Evolutionary conservation across 2,113 vertebrate species (phyloP).

Genomic region (Sigmodon hispidus): DNA sequence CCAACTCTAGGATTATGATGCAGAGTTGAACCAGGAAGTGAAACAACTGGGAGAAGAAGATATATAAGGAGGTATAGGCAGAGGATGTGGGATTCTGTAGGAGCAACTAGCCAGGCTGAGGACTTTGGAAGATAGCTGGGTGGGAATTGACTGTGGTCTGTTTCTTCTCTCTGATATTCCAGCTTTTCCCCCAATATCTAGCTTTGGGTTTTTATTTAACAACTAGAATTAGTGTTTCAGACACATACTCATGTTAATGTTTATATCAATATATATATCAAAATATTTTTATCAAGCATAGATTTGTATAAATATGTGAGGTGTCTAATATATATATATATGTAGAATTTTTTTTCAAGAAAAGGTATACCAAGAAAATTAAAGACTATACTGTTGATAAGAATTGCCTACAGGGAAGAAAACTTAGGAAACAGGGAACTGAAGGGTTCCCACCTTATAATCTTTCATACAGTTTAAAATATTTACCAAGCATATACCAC

Average conservation of each 20-base stretch:
- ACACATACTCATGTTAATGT: neutral
- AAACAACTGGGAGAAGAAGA: no score
- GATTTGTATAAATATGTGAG: neutral
- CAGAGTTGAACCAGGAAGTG: no score
- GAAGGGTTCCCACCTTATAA: neutral
- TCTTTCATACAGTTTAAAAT: constrained; percentile 19
- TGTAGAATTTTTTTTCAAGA: neutral
- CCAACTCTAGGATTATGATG: no score
- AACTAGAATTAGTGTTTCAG: no score
- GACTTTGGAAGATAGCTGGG: no score
- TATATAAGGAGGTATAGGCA: no score
- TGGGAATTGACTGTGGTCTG: no score
- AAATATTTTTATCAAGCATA: neutral
- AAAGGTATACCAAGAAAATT: neutral
- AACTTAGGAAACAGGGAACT: neutral
- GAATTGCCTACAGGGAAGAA: neutral
- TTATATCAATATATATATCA: neutral
- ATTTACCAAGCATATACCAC: neutral
- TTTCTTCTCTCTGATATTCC: no score
- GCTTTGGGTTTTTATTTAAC: no score
- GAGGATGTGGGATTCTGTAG: no score
- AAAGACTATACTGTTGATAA: neutral
- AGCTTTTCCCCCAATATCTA: no score
- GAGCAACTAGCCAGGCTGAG: no score
- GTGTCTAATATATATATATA: neutral